Evolutionary conservation across 2,797 vertebrate genomes (phyloP), one percentile per base, ranked within the genome.

Genomic region (Pitangus sulphuratus): DNA sequence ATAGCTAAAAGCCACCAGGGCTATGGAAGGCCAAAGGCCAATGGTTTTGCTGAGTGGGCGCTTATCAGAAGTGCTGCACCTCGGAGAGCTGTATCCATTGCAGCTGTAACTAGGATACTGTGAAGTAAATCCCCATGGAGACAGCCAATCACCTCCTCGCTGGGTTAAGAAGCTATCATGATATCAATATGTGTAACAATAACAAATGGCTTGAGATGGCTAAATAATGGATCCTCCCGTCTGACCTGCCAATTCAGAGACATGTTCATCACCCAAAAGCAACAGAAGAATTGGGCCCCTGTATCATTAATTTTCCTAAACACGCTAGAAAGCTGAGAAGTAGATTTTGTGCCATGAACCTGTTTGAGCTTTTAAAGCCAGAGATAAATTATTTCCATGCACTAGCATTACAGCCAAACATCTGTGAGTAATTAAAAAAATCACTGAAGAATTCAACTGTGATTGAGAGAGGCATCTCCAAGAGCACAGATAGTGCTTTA

Each of bases 111-210:
- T 83, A 53, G 62, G 84, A 91, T 84, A 87, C 97, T 95, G 90
- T 95, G 95, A 96, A 93, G 86, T 92, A 96, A 97, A 97, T 98
- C 97, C 96, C 97, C 89, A 94, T 97, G 96, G 98, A 97, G 97
- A 97, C 31, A 2, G 89, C 96, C 84, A 97, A 19, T 96, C 84
- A 40, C 90, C 60, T 92, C 33, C 79, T 97, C 21, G 22, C 92
- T 94, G 93, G 92, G 94, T 95, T 97, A 94, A 80, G 95, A 91
- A 95, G 85, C 81, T 72, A 90, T 93, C 91, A 93, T 96, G 82
- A 70, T 97, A 98, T 94, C 93, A 96, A 95, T 97, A 96, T 84
- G 60, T 97, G 91, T 95, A 97, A 95, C 95, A 96, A 95, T 97
- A 97, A 97, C 81, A 96, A 50, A 93, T 97, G 70, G 68, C 91